Conservation (phyloP, 1,140 invertebrate species). For the Tribolium madens region DNA sequence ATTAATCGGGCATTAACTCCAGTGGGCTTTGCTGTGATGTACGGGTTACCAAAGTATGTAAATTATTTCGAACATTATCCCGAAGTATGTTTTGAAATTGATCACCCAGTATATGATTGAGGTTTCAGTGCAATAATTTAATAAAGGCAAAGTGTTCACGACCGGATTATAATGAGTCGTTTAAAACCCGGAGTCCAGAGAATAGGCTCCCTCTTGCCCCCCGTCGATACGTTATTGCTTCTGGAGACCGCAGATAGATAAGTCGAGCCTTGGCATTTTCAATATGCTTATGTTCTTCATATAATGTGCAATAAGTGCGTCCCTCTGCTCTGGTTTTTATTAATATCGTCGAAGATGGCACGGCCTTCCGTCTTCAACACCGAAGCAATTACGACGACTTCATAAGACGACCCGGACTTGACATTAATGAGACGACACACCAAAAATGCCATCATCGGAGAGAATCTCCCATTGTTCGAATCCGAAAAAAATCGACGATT, state of each 20-base stretch:
- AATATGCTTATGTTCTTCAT: constrained; percentile 58
- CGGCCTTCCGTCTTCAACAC: constrained; percentile 4
- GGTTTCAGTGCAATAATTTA: neutral
- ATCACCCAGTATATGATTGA: no score
- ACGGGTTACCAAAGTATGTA: neutral
- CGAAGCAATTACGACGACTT: constrained; percentile 45
- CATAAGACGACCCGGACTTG: constrained; percentile 38
- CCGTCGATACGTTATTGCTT: constrained; percentile 47
- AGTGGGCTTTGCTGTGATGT: neutral
- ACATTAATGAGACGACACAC: constrained; percentile 29
- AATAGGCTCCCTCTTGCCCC: neutral
- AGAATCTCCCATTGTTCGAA: neutral
- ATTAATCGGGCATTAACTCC: constrained; percentile 26
- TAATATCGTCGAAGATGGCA: constrained; percentile 39
- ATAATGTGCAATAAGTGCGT: constrained; percentile 57
- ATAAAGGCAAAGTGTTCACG: neutral
- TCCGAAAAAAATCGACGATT: constrained; percentile 1
- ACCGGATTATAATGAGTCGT: constrained; percentile 47
- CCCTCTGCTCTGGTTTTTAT: constrained; percentile 52
- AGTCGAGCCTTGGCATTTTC: constrained; percentile 51
- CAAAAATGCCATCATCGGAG: neutral
- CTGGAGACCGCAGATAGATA: constrained; percentile 44
- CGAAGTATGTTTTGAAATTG: no score
- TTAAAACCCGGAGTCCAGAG: constrained; percentile 46
- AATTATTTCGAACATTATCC: neutral